Conservation (phyloP, 2,888 invertebrate species). For the Callyntrura guangdongensis region DNA sequence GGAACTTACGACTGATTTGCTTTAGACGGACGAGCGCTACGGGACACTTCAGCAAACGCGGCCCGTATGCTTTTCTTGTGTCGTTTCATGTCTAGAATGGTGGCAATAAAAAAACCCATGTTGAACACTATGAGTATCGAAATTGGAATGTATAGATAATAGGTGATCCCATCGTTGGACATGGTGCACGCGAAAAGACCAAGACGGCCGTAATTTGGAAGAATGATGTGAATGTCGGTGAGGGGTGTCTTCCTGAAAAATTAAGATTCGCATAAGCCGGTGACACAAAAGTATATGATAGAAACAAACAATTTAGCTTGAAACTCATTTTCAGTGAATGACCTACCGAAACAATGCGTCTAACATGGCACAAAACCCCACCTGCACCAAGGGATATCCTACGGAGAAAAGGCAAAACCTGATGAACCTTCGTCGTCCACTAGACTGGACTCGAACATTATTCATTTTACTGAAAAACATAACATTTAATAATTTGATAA, state of each 20-base stretch:
- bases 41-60: constrained; percentile 32
- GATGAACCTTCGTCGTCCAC: not conserved
- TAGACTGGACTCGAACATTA: not conserved
- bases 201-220: constrained; percentile 46
- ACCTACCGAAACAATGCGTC: constrained; percentile 41
- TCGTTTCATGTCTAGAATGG: constrained; percentile 40
- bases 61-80: constrained; percentile 62
- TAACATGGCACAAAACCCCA: constrained; percentile 43
- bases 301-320: not conserved
- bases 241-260: not conserved
- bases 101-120: constrained; percentile 53
- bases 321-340: no score
- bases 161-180: constrained; percentile 46
- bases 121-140: constrained; percentile 29
- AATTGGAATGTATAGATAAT: constrained; percentile 55
- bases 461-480: constrained; percentile 18
- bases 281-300: no score
- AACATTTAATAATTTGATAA: no score
- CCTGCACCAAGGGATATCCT: constrained; percentile 36
- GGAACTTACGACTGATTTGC: constrained; percentile 68
- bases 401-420: constrained; percentile 42
- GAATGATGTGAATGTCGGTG: not conserved
- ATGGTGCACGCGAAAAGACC: constrained; percentile 15
- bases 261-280: no score
- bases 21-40: not conserved